Percentiles rank a stretch among this genome's conserved stretches.
These are phyloP conservation scores for Stigmatopora nigra DNA, from an alignment of 2,113 vertebrate genomes.

Conservation along the genomic window DNA sequence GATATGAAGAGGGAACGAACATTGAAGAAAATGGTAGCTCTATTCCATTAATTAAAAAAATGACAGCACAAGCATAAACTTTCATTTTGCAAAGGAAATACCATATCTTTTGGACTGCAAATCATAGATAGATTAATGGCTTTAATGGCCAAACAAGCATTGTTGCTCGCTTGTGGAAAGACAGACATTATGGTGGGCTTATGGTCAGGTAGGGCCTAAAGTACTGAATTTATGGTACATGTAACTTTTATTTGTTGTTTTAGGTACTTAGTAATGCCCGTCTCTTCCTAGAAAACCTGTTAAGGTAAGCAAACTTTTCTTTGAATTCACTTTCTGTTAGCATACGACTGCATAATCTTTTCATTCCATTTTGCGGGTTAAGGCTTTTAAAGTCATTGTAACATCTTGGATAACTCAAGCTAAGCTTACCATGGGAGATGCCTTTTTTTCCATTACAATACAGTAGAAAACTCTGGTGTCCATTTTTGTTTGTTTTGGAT, in stretches of 20 bases:
- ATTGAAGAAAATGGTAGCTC: background rate
- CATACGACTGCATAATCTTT: background rate
- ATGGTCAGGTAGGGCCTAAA: too few relatives aligned
- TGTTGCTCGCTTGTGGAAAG: too few relatives aligned
- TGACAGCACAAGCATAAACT: slow-evolving; percentile 9
- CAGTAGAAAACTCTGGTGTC: too few relatives aligned
- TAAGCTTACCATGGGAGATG: too few relatives aligned
- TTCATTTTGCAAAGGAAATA: slow-evolving; percentile 2
- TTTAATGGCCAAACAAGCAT: too few relatives aligned
- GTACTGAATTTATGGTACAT: background rate
- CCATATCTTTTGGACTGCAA: too few relatives aligned
- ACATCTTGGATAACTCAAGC: too few relatives aligned
- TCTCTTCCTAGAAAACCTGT: slow-evolving; percentile 86
- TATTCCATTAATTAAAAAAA: slow-evolving; percentile 11
- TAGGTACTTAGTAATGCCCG: slow-evolving; percentile 86
- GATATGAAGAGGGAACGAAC: background rate
- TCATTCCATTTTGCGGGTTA: background rate
- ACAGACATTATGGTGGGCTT: too few relatives aligned
- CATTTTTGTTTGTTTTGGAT: background rate
- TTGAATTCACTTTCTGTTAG: background rate
- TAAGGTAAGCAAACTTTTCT: slow-evolving; percentile 72
- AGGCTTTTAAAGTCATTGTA: too few relatives aligned
- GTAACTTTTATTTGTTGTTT: slow-evolving; percentile 25
- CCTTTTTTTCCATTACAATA: too few relatives aligned
- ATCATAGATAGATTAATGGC: too few relatives aligned